Base-by-base conservation (phyloP, 2,888 invertebrate species). In the Asteroscopus sphinx region DNA sequence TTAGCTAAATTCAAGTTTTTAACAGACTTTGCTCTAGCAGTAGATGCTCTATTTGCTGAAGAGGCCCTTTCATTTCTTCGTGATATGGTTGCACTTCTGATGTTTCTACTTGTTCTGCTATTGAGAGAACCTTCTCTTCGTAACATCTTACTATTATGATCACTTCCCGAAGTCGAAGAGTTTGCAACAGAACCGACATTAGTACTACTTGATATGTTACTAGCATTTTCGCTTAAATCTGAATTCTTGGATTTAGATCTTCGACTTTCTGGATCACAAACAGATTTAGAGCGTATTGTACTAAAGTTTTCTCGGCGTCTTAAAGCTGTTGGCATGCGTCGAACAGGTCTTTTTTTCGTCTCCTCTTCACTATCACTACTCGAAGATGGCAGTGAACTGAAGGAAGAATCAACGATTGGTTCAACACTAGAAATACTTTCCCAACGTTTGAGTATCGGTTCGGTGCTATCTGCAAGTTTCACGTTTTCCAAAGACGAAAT, bases 351-450 rank as follows among this genome's bases (percentile, higher is more conserved):
- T 77, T 92, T 92, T 51, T 85, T 88, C 5, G 80, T 79, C 66
- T 93, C 91, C 63, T 92, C 91, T 77, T 95, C 91, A 77, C 91
- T 94, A 13, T 94, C 95, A 63, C 94, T 94, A 25, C 88, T 87
- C 0, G 94, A 93, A 21, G 93, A 91, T 46, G 95, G 95, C 41
- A 95, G 87, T 35, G 95, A 96, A 73, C 95, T 95, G 49, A 95
- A 95, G 30, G 96, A 96, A 36, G 96, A 96, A 87, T 97, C 96
- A 21, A 96, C 93, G 68, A 96, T 95, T 12, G 96, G 96, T 46
- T 96, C 96, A 15, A 96, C 94, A 77, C 97, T 97, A 0, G 96
- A 96, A 35, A 96, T 94, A 77, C 96, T 96, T 69, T 95, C 95
- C 90, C 95, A 95, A 48, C 94, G 86, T 79, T 93, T 94, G 13